phyloP scores from a whole-genome alignment of 2,888 invertebrate species.

The Nineta flava region DNA sequence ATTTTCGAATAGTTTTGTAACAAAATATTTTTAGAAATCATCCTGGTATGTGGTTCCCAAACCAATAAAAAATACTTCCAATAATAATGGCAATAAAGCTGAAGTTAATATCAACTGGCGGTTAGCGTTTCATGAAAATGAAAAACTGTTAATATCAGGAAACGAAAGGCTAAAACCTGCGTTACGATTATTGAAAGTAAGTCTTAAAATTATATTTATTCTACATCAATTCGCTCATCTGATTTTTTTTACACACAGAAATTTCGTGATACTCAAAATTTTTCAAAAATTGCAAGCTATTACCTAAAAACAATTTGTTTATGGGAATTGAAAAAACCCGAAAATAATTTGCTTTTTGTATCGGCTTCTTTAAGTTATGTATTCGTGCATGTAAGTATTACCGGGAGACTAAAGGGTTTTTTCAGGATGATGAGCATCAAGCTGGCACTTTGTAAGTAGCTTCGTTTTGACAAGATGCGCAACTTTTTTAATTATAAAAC shows the following conservation, averaged over 20 bases:
- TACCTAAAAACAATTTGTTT: background rate
- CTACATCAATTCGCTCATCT: no score
- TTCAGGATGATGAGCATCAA: no score
- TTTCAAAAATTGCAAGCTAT: background rate
- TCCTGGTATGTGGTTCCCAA: background rate
- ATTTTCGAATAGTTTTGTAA: no score
- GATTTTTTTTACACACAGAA: background rate
- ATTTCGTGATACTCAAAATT: background rate
- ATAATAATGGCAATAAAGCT: background rate
- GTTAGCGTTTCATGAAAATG: background rate
- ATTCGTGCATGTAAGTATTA: background rate
- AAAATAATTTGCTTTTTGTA: background rate
- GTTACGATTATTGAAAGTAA: background rate
- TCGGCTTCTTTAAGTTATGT: background rate
- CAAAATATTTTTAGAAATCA: no score
- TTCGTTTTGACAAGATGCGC: no score
- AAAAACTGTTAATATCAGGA: background rate
- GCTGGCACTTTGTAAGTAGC: no score
- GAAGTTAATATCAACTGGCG: background rate
- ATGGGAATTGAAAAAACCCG: background rate
- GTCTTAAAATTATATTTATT: background rate
- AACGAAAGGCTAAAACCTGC: background rate
- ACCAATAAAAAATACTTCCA: background rate
- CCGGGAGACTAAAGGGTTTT: no score
- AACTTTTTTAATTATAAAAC: no score